phyloP scores from a whole-genome alignment of 2,797 vertebrate species.

The Thamnophis elegans region DNA sequence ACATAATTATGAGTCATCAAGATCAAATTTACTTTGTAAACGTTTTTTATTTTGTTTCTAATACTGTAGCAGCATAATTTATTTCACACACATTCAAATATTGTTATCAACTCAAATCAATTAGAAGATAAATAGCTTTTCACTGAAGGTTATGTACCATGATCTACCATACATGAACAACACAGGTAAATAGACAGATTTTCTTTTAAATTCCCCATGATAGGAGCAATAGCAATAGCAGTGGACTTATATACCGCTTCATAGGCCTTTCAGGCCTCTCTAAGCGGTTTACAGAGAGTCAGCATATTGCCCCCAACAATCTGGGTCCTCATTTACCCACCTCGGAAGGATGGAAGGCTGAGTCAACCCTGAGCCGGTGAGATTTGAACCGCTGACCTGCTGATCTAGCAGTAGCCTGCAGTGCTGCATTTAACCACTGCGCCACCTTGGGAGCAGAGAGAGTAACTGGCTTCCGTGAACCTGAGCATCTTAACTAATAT shows the following conservation, averaged over 20 bases:
- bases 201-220: background rate
- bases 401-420: no score
- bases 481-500: background rate
- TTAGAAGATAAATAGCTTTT: background rate
- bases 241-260: no score
- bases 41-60: background rate
- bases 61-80: background rate
- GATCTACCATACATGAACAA: background rate
- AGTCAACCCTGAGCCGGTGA: no score
- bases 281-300: no score
- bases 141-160: background rate
- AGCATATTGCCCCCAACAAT: no score
- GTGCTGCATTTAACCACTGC: no score
- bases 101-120: background rate
- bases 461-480: background rate
- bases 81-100: background rate
- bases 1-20: background rate
- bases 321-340: no score
- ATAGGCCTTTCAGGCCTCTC: no score
- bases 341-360: no score
- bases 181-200: background rate
- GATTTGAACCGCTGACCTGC: no score
- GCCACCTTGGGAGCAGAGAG: background rate
- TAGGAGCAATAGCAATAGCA: no score
- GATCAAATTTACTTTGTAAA: background rate